Conservation (phyloP, 1,140 invertebrate genomes). For the Lasioglossum albipes region DNA sequence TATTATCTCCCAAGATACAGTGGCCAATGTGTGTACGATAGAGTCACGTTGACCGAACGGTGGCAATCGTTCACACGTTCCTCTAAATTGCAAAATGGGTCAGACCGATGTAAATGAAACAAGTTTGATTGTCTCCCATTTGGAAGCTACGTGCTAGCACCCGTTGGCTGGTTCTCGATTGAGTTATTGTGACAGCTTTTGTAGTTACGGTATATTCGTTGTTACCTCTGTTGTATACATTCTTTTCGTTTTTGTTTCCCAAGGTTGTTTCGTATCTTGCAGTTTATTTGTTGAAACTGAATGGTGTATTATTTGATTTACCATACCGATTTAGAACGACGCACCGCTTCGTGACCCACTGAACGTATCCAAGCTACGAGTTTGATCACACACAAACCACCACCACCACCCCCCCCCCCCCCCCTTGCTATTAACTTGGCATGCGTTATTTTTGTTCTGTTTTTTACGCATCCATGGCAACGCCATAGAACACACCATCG, state of each 20-base stretch:
- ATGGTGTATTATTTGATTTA: slow-evolving; percentile 32
- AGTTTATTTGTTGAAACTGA: slow-evolving; percentile 20
- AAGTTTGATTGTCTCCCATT: background rate
- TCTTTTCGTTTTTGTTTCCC: background rate
- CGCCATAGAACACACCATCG: background rate
- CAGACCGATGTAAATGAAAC: slow-evolving; percentile 13
- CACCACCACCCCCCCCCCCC: no score
- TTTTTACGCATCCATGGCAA: slow-evolving; percentile 1
- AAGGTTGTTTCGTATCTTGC: background rate
- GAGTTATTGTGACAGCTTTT: slow-evolving; percentile 14
- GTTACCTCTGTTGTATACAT: slow-evolving; percentile 7
- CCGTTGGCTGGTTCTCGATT: slow-evolving; percentile 11
- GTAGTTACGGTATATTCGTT: slow-evolving; percentile 28
- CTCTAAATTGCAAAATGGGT: slow-evolving; percentile 16
- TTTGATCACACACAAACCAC: slow-evolving; percentile 1
- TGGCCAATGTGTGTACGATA: slow-evolving; percentile 9
- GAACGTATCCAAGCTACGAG: background rate
- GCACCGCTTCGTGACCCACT: slow-evolving; percentile 18
- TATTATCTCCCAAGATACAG: slow-evolving; percentile 2
- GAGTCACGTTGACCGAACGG: background rate
- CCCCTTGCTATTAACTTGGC: slow-evolving; percentile 23
- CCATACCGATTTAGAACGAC: slow-evolving; percentile 12
- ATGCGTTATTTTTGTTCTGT: slow-evolving; percentile 15
- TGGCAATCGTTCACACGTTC: slow-evolving; percentile 16
- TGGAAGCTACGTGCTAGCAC: slow-evolving; percentile 21